Evolutionary conservation across 2,888 invertebrate species (phyloP), one percentile per base, ranked within the genome.

Genomic region (Protonemura montana): DNA sequence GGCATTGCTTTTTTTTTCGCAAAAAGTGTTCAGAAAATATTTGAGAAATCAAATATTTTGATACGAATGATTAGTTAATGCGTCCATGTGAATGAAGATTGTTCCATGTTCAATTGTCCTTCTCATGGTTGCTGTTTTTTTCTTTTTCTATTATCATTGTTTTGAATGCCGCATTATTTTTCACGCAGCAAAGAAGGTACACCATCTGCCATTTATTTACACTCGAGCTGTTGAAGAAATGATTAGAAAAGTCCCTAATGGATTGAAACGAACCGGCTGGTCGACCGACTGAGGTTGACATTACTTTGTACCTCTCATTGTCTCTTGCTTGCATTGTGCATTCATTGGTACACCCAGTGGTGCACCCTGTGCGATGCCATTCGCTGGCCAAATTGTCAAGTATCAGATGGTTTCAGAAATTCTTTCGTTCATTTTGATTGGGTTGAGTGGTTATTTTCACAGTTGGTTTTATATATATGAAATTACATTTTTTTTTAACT

Each of bases 201-300:
- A 13, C 41, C 59, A 59, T 59, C 59, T 59, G 59, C 21, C 59
- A 59, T 59, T 59, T 59, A 59, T 59, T 59, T 59, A 21, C 59
- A 59, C 59, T 59, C 59, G 59, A 2, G 16, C 13, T 59, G 1
- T 59, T 21, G 16, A 78, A 78, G 27, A 25, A 78, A 26, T 78
- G 78, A 78, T 78, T 78, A 78, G 1, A 78, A 78, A 13, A 7
- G 10, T 78, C 78, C 78, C 78, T 78, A 78, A 78, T 78, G 78
- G 78, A 78, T 78, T 78, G 27, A 28, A 78, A 78, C 7, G 28
- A 78, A 78, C 59, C 59, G 26, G 27, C 78, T 26, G n/a, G 27
- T 6, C 77, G 77, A 16, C 10, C 6, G 26, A 78, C 5, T 26
- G 35, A 35, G 35, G 5, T 35, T 35, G 35, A 35, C 27, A 3